Evolutionary conservation across 2,888 invertebrate species (phyloP).

Genomic region (Hecatera dysodea): DNA sequence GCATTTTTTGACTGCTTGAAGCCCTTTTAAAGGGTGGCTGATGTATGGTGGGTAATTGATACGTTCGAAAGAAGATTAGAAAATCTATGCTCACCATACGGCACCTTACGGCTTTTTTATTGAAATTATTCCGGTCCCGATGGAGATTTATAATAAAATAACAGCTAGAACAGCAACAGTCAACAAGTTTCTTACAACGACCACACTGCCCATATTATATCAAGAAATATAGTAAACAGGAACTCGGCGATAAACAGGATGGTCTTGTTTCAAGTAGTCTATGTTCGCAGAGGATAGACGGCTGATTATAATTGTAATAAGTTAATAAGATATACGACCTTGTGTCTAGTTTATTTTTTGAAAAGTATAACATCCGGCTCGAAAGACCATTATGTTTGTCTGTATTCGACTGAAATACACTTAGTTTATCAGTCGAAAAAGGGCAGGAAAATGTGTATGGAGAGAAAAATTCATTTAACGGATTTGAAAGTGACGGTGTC

Average conservation of each 20-base stretch:
- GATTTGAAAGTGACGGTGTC: background rate
- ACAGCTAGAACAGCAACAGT: background rate
- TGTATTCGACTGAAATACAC: background rate
- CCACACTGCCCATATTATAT: background rate
- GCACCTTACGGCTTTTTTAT: background rate
- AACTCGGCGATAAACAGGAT: constrained; percentile 30
- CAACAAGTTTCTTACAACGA: background rate
- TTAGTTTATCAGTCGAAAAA: too few species aligned
- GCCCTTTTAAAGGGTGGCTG: background rate
- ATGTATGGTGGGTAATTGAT: background rate
- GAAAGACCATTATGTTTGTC: background rate
- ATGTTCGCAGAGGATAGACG: background rate
- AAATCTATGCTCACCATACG: background rate
- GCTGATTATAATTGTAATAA: constrained; percentile 7
- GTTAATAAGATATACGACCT: background rate
- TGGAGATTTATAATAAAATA: background rate
- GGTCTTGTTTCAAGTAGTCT: constrained; percentile 33
- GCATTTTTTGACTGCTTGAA: background rate
- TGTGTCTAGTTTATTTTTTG: background rate
- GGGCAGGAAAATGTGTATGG: too few species aligned
- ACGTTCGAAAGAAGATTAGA: background rate
- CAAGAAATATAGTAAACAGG: constrained; percentile 30
- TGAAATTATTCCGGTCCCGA: background rate
- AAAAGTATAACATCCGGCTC: background rate
- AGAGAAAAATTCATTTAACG: background rate